Evolutionary conservation across 2,113 vertebrate species (phyloP), one percentile per base, ranked within the genome.

Genomic region (Cyprinus carpio): DNA sequence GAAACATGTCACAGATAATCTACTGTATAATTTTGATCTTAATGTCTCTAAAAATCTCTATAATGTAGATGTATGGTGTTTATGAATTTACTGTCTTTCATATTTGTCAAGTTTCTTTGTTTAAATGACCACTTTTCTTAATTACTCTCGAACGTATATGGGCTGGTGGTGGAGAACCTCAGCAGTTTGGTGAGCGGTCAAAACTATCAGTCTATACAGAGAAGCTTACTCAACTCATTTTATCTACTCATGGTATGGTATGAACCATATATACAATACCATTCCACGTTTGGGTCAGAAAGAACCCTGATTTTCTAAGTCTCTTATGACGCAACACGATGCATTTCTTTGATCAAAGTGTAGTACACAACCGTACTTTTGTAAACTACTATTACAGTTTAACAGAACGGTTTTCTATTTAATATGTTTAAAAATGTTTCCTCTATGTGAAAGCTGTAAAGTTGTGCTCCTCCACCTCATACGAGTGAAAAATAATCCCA

Each of bases 61-160:
- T 85, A 75, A 87, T 82, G 71, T 85, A 67, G 51, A 69, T 60
- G 76, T 60, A 75, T 65, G 77, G 34, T 43, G 87, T 87, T 87
- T 84, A 85, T 84, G 75, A 80, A 84, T 87, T 80, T 83, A 77
- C 88, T 88, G 88, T 85, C 65, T 85, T 83, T 81, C 25, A 67
- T 84, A 23, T 29, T 37, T 87, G 62, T 46, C 67, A 81, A 60
- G 64, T 82, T 84, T 87, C 51, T 86, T 76, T n/a, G 87, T 71
- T 76, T 82, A 88, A 84, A 80, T 86, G 75, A n/a, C 77, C 81
- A 88, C 89, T 88, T 81, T 90, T 92, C 87, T 89, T 82, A 91
- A 92, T 87, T 86, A 89, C 86, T 46, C 13, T 60, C 84, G 85
- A 58, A 89, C 87, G 83, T 86, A 84, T 90, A 93, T 54, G 69